Evolutionary conservation across 2,888 invertebrate species (phyloP).

Genomic region (Eledona agricola): DNA sequence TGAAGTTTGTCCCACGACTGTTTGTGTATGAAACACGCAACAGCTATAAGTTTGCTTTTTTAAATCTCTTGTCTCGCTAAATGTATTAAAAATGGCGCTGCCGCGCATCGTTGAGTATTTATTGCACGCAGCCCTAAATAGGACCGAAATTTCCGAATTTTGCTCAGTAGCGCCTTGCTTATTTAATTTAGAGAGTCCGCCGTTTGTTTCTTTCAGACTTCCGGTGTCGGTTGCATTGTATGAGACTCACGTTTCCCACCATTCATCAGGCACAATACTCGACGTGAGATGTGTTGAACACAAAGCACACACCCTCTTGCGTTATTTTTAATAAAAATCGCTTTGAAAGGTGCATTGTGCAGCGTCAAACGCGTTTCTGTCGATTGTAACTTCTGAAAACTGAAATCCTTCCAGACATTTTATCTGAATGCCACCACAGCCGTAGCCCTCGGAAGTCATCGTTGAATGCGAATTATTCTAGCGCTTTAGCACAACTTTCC

Average conservation of each 20-base stretch:
- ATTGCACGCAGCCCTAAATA: too few species aligned
- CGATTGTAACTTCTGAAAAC: constrained; percentile 13
- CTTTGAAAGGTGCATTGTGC: constrained; percentile 31
- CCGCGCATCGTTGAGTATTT: too few species aligned
- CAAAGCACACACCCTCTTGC: constrained; percentile 36
- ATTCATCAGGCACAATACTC: constrained; percentile 46
- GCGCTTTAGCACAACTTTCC: neutral
- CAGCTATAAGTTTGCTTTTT: too few species aligned
- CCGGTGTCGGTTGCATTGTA: constrained; percentile 42
- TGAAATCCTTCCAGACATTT: constrained; percentile 15
- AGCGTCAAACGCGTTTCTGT: constrained; percentile 12
- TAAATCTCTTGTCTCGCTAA: too few species aligned
- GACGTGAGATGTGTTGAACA: constrained; percentile 44
- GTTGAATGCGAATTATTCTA: constrained; percentile 11
- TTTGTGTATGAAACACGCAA: too few species aligned
- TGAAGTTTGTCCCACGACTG: too few species aligned
- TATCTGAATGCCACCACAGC: constrained; percentile 14
- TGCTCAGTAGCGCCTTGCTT: constrained; percentile 21
- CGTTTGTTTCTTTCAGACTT: constrained; percentile 32
- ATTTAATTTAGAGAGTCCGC: constrained; percentile 32
- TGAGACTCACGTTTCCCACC: constrained; percentile 43
- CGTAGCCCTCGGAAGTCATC: constrained; percentile 13
- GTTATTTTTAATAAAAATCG: constrained; percentile 45
- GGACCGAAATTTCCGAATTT: too few species aligned
- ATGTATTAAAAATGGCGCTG: too few species aligned